Conservation (phyloP, 2,888 invertebrate species). For the Spilarctia lutea region DNA sequence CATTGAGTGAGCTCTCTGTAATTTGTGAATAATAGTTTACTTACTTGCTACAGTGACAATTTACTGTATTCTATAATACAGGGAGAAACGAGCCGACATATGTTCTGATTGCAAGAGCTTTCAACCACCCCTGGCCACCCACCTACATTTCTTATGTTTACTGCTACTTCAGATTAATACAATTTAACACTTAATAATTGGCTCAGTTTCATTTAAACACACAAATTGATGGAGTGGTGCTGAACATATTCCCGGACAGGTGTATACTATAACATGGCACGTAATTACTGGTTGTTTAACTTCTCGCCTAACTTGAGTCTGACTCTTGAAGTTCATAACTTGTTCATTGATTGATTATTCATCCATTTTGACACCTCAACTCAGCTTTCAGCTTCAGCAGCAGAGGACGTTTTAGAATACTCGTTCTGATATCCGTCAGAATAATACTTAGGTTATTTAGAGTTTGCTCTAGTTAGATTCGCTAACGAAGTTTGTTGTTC, state of each 20-base stretch:
- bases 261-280: not conserved
- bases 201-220: not conserved
- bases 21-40: not conserved
- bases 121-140: no score
- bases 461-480: not conserved
- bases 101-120: no score
- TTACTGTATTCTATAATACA: no score
- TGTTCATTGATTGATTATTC: not conserved
- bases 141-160: no score
- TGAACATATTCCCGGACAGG: not conserved
- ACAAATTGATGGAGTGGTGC: not conserved
- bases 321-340: not conserved
- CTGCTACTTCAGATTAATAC: no score
- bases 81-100: no score
- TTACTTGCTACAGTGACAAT: not conserved
- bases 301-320: not conserved
- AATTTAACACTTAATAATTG: not conserved
- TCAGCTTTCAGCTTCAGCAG: not conserved
- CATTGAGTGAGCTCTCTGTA: not conserved
- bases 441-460: not conserved
- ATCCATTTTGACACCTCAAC: not conserved
- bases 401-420: not conserved
- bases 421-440: not conserved
- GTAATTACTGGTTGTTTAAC: not conserved
- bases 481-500: not conserved